Conservation (phyloP, 2,888 invertebrate species). For the Parascotia fuliginaria region DNA sequence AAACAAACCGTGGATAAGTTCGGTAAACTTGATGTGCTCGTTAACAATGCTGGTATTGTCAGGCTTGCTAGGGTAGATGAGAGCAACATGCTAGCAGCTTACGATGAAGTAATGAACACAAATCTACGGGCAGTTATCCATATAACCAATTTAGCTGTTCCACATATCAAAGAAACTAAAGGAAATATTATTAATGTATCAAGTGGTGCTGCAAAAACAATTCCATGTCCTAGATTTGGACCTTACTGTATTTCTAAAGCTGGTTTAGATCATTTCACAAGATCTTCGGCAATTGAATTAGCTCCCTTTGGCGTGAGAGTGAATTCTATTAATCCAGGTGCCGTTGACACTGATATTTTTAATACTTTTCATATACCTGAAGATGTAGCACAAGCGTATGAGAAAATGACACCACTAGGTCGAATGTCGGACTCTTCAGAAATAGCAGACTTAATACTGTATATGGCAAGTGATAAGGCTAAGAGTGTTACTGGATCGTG, state of each 20-base stretch:
- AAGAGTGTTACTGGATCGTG: not conserved
- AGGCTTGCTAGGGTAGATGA: too few relatives aligned
- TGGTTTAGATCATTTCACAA: not conserved
- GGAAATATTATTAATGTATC: conserved; percentile 56
- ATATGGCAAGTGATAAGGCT: not conserved
- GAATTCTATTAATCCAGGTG: not conserved
- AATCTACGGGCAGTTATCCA: too few relatives aligned
- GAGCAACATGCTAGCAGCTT: too few relatives aligned
- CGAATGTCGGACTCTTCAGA: not conserved
- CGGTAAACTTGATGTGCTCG: too few relatives aligned
- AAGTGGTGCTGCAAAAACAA: conserved; percentile 28
- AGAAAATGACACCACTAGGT: not conserved
- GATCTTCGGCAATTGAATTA: not conserved
- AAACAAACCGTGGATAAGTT: too few relatives aligned
- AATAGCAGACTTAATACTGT: not conserved
- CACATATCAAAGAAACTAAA: too few relatives aligned
- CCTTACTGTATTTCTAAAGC: not conserved
- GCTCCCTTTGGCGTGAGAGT: not conserved
- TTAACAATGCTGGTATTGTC: too few relatives aligned
- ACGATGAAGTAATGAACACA: too few relatives aligned
- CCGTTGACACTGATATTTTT: not conserved
- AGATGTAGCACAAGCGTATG: not conserved
- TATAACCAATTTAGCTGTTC: too few relatives aligned
- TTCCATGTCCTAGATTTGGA: not conserved
- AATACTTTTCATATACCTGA: not conserved